Evolutionary conservation across 2,113 vertebrate species (phyloP), one percentile per base, ranked within the genome.

Genomic region (Chunga burmeisteri): DNA sequence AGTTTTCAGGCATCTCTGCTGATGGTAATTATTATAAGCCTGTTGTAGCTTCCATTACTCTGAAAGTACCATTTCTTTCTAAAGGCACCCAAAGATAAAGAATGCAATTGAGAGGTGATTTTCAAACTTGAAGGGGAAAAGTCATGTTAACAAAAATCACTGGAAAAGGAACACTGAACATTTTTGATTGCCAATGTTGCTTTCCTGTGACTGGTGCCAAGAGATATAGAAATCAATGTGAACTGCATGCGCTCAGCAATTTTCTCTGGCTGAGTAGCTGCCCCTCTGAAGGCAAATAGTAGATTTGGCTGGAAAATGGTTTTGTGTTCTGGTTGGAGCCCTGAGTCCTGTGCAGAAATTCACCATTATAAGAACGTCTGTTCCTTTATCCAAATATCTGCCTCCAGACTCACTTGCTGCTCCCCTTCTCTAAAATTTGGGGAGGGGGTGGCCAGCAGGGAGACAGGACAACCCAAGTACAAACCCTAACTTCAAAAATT

Each of bases 131-230:
- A 82, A 89, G 49, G 22, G 23, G 18, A 90, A 91, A 93, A 91
- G 30, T 46, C 72, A 85, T 56, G 25, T 72, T 91, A 92, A 81
- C 55, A 91, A 81, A 95, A 95, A 91, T 68, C 71, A 70, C 66
- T 55, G 42, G 49, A 70, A 91, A 86, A 95, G 13, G 22, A 88
- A 46, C 67, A 58, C 36, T 85, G 85, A 93, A 89, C 4, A 65
- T 72, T 87, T 83, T 81, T 81, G 55, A 82, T 62, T 80, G 20
- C 14, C 22, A 50, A 5, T 75, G 50, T 77, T 82, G n/a, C 49
- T 94, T 94, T 96, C 53, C 62, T 77, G 6, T 89, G 26, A 16
- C 27, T n/a, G 21, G 26, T 66, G 49, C 46, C 81, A 85, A 90
- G 88, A 81, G 12, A 62, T 85, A 73, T 7, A 0, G 0, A 85